These are phyloP conservation scores for Chelonia mydas DNA, from an alignment of 2,797 vertebrate species.

Conservation along the genomic window DNA sequence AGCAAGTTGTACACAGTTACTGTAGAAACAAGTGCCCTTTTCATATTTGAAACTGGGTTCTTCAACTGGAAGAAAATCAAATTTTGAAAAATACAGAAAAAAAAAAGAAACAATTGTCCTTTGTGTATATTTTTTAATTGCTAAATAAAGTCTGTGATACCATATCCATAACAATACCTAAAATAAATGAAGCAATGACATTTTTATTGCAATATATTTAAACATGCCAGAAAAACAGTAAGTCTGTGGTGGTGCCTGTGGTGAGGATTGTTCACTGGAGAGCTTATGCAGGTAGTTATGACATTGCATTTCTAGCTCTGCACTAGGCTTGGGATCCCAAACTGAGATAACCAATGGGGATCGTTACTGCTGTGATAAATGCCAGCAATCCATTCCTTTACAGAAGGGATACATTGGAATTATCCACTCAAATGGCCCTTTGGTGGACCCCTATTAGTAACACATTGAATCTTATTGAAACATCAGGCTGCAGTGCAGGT, in stretches of 20 bases:
- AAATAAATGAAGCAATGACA: slow-evolving; percentile 75
- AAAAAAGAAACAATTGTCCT: slow-evolving; percentile 89
- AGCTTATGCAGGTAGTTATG: slow-evolving; percentile 27
- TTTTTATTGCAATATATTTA: slow-evolving; percentile 69
- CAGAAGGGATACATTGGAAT: slow-evolving; percentile 9
- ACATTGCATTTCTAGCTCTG: slow-evolving; percentile 40
- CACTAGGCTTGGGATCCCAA: slow-evolving; percentile 15
- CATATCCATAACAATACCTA: slow-evolving; percentile 87
- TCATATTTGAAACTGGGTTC: slow-evolving; percentile 87
- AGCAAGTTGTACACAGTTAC: slow-evolving; percentile 83
- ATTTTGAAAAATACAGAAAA: slow-evolving; percentile 87
- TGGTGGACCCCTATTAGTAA: not conserved
- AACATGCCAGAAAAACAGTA: slow-evolving; percentile 34
- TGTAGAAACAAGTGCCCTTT: slow-evolving; percentile 89
- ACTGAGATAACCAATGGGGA: not conserved
- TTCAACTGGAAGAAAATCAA: slow-evolving; percentile 82
- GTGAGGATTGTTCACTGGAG: not conserved
- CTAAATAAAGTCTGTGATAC: slow-evolving; percentile 94
- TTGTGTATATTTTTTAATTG: slow-evolving; percentile 98
- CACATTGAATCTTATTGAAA: slow-evolving; percentile 35
- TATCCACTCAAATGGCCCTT: slow-evolving; percentile 24
- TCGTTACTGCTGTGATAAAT: slow-evolving; percentile 25
- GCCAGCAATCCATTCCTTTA: slow-evolving; percentile 21
- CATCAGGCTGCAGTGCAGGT: slow-evolving; percentile 3
- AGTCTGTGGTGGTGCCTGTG: slow-evolving; percentile 34